These are phyloP conservation scores for Lophura swinhoii DNA, from an alignment of 2,797 vertebrate genomes.

Conservation along the genomic window DNA sequence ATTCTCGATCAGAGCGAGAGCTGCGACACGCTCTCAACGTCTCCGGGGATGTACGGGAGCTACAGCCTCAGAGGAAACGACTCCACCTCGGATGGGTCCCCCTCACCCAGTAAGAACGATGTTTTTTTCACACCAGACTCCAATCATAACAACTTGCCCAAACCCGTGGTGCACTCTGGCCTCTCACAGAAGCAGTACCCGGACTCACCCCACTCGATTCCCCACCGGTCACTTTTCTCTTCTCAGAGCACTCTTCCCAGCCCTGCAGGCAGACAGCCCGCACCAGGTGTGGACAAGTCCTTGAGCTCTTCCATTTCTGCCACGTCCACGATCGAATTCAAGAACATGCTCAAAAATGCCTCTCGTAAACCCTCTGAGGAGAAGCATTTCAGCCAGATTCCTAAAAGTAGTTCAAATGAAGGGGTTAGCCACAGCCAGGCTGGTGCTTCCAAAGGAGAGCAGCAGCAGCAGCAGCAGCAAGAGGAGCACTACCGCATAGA, in stretches of 20 bases:
- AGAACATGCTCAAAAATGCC: constrained; percentile 86
- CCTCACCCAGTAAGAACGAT: constrained; percentile 77
- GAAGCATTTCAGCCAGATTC: constrained; percentile 73
- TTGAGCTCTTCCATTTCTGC: constrained; percentile 76
- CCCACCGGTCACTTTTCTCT: constrained; percentile 78
- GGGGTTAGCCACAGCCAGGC: constrained; percentile 47
- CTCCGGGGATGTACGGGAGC: constrained; percentile 74
- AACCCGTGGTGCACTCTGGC: constrained; percentile 61
- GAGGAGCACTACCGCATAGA: constrained; percentile 92
- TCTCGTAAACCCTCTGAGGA: constrained; percentile 81
- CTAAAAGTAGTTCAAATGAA: constrained; percentile 54
- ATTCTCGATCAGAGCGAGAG: constrained; percentile 75
- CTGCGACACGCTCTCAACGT: constrained; percentile 54
- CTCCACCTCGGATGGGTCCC: constrained; percentile 66
- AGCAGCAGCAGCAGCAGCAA: constrained; percentile 44
- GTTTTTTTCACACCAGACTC: constrained; percentile 77
- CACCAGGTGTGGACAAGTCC: constrained; percentile 60
- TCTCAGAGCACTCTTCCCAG: constrained; percentile 70
- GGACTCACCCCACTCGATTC: constrained; percentile 75
- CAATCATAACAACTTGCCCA: constrained; percentile 74
- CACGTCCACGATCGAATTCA: constrained; percentile 84
- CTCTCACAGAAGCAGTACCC: constrained; percentile 79
- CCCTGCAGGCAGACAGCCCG: constrained; percentile 48
- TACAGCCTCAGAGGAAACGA: constrained; percentile 72
- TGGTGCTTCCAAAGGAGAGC: constrained; percentile 48